These are phyloP conservation scores for Semaprochilodus insignis DNA, from an alignment of 2,797 vertebrate genomes.

Conservation along the genomic window DNA sequence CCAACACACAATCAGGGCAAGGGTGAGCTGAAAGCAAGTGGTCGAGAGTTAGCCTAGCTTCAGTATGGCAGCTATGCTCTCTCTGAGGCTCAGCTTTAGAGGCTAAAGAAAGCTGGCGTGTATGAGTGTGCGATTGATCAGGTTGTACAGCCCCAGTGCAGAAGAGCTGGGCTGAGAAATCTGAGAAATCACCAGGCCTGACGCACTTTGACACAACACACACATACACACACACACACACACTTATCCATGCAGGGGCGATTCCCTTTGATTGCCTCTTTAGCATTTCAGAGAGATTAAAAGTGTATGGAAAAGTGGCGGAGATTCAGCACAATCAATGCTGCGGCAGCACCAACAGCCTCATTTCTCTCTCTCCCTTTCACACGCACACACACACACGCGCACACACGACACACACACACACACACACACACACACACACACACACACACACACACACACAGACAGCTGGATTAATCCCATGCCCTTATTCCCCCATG, in stretches of 20 bases:
- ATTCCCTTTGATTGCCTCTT: conserved; percentile 71
- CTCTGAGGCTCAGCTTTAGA: conserved; percentile 21
- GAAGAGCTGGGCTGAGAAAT: conserved; percentile 62
- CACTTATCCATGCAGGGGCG: conserved; percentile 38
- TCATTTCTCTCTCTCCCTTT: conserved; percentile 13
- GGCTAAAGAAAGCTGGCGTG: neutral
- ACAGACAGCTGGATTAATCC: conserved; percentile 52
- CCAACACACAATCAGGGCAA: too few species aligned
- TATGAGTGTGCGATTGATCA: conserved; percentile 54
- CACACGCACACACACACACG: conserved; percentile 6
- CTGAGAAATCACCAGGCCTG: conserved; percentile 60
- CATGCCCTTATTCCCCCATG: conserved; percentile 45
- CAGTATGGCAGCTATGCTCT: conserved; percentile 33
- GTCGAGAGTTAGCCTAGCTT: conserved; percentile 14
- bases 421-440: conserved; percentile 25
- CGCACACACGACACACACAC: conserved; percentile 21
- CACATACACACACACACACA: conserved; percentile 51
- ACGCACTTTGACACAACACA: conserved; percentile 11
- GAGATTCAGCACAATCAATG: conserved; percentile 65
- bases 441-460: conserved; percentile 23
- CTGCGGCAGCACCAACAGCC: conserved; percentile 24
- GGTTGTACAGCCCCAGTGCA: conserved; percentile 56
- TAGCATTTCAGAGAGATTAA: conserved; percentile 74
- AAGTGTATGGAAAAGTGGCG: conserved; percentile 63
- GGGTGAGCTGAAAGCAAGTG: too few species aligned